A percentile compares a stretch with the other conserved stretches of the same genome.
Evolutionary conservation across 2,797 vertebrate species (phyloP).

Genomic region (Lithobates sylvaticus): DNA sequence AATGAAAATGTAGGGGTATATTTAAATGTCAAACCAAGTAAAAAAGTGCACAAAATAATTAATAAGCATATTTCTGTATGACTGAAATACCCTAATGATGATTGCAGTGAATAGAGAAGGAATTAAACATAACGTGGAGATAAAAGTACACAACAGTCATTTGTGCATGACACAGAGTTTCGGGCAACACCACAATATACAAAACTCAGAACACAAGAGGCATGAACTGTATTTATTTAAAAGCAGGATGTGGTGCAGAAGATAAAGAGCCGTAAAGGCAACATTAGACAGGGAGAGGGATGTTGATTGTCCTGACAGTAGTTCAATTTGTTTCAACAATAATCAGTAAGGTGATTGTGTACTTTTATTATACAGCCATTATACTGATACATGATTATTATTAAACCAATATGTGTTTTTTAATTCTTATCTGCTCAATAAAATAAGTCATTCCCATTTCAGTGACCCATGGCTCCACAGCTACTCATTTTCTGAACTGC

Average conservation of each 20-base stretch:
- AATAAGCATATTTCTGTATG: not conserved
- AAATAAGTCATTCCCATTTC: too few species aligned
- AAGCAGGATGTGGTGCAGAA: conserved; percentile 12
- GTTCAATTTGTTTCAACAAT: not conserved
- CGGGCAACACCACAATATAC: not conserved
- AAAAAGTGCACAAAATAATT: not conserved
- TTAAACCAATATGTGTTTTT: too few species aligned
- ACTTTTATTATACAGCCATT: not conserved
- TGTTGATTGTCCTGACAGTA: not conserved
- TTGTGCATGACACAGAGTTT: not conserved
- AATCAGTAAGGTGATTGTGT: not conserved
- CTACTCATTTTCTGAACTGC: too few species aligned
- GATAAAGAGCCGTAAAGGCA: not conserved
- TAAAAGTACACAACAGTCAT: not conserved
- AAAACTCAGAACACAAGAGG: not conserved
- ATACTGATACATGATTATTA: not conserved
- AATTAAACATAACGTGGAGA: not conserved
- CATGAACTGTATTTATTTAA: not conserved
- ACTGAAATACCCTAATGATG: not conserved
- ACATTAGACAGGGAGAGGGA: not conserved
- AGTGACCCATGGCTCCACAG: too few species aligned
- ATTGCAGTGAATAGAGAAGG: not conserved
- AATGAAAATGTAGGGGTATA: not conserved
- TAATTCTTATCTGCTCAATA: too few species aligned
- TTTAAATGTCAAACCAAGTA: not conserved